A percentile compares a stretch with the other conserved stretches of the same genome.
Conservation (phyloP, 2,888 invertebrate genomes). For the Alloscopus bannaensis region DNA sequence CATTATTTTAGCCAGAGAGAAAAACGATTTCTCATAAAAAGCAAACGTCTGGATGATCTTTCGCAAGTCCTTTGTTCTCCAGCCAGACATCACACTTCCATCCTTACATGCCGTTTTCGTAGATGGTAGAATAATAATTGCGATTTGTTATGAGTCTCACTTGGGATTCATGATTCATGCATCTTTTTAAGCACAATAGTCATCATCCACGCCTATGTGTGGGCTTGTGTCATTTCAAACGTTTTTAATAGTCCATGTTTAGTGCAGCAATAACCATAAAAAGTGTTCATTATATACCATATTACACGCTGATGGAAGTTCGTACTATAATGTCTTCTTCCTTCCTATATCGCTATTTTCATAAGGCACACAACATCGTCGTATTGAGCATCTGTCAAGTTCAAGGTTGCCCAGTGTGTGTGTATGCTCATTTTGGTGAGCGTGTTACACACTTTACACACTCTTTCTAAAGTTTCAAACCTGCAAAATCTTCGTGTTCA, state of each 20-base stretch:
- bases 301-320: background rate
- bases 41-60: no score
- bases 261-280: background rate
- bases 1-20: no score
- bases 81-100: no score
- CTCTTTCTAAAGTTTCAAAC: background rate
- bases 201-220: no score
- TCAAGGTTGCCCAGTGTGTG: background rate
- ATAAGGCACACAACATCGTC: background rate
- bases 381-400: background rate
- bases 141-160: no score
- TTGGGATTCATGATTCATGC: no score
- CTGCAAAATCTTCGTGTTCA: background rate
- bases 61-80: no score
- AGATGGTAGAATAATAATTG: no score
- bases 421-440: background rate
- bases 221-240: background rate
- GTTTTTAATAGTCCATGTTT: background rate
- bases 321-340: background rate
- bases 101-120: no score
- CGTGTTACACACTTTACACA: background rate
- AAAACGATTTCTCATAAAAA: no score
- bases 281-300: background rate
- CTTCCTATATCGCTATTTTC: background rate
- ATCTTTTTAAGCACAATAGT: no score